phyloP scores from a whole-genome alignment of 1,140 invertebrate species.

The Diachasma alloeum region DNA sequence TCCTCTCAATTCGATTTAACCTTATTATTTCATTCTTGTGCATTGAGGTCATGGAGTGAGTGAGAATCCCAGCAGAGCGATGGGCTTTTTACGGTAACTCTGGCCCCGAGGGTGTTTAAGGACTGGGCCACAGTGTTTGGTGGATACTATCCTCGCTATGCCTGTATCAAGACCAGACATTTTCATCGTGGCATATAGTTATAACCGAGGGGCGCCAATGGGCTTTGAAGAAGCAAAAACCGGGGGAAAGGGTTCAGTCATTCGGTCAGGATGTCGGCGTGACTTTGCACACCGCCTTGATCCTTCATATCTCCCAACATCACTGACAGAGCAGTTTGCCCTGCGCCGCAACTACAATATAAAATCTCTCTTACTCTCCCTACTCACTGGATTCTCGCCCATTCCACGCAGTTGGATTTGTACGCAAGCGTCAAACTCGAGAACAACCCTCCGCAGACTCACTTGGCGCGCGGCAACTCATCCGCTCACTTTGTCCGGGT shows the following conservation, averaged over 20 bases:
- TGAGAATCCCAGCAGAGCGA: not conserved
- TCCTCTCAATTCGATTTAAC: not conserved
- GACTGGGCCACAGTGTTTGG: not conserved
- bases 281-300: slow-evolving; percentile 13
- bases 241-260: not conserved
- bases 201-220: not conserved
- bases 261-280: slow-evolving; percentile 6
- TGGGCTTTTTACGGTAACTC: not conserved
- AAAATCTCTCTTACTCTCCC: not conserved
- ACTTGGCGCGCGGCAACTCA: slow-evolving; percentile 33
- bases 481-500: not conserved
- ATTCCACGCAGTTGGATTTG: slow-evolving; percentile 22
- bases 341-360: slow-evolving; percentile 20
- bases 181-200: not conserved
- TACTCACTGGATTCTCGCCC: not conserved
- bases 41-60: not conserved
- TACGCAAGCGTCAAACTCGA: slow-evolving; percentile 30
- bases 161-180: not conserved
- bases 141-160: not conserved
- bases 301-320: not conserved
- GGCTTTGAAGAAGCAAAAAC: not conserved
- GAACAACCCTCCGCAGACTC: slow-evolving; percentile 37
- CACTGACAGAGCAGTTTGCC: slow-evolving; percentile 12
- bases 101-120: not conserved
- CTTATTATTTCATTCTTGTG: not conserved